These are phyloP conservation scores for Catocala nupta DNA, from an alignment of 2,888 invertebrate genomes.

Conservation along the genomic window DNA sequence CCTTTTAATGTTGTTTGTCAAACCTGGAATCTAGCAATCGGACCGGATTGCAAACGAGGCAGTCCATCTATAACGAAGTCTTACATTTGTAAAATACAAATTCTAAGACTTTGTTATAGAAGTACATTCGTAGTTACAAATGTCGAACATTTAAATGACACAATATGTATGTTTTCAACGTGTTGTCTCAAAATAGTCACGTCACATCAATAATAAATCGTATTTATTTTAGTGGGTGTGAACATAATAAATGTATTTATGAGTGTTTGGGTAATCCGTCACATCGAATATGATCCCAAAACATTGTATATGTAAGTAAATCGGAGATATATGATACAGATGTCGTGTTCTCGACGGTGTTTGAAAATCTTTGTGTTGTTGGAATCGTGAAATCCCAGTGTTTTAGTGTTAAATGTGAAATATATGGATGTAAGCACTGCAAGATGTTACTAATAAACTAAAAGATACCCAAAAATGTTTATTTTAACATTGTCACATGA, in stretches of 20 bases:
- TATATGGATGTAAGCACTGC: conserved; percentile 54
- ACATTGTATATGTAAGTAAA: conserved; percentile 23
- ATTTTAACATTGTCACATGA: conserved; percentile 74
- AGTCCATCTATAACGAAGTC: no score
- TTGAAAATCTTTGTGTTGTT: conserved; percentile 36
- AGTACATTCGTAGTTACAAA: not conserved
- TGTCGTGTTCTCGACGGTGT: conserved; percentile 17
- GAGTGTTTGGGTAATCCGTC: conserved; percentile 29
- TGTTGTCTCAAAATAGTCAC: conserved; percentile 9
- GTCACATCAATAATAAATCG: conserved; percentile 22
- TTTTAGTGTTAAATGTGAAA: conserved; percentile 36
- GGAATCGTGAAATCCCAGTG: conserved; percentile 32
- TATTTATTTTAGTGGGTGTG: conserved; percentile 35
- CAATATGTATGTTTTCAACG: not conserved
- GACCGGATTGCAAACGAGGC: no score
- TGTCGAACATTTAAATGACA: no score
- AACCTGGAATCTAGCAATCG: no score
- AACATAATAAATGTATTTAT: conserved; percentile 10
- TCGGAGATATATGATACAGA: conserved; percentile 29
- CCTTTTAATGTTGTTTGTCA: no score
- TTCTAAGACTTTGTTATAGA: no score
- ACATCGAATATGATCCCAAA: conserved; percentile 31
- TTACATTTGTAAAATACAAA: no score
- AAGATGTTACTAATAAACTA: conserved; percentile 62
- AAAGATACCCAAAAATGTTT: conserved; percentile 58